Base-by-base conservation (phyloP, 2,113 vertebrate genomes). In the Typhlomys cinereus region DNA sequence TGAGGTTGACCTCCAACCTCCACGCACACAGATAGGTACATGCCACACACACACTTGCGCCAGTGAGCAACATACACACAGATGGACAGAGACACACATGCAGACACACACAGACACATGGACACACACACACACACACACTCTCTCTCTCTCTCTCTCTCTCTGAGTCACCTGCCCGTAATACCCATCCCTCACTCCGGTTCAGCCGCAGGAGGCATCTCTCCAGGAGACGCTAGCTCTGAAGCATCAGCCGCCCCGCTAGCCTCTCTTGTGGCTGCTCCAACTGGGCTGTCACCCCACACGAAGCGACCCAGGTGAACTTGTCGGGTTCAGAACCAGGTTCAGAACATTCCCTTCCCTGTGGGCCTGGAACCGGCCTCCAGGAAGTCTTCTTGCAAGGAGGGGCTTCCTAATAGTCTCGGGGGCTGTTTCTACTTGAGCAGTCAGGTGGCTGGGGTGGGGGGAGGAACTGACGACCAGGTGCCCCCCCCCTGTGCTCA, bases 151-250 rank as follows among this genome's bases (percentile, higher is more conserved):
- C n/a, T n/a, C n/a, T n/a, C n/a, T n/a, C n/a, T n/a, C n/a, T n/a
- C 44, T 5, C 34, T 2, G 9, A 29, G 27, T n/a, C 59, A 9
- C 10, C 36, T 12, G 34, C 44, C 27, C 6, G 0, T 17, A 17
- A 13, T 9, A 14, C 57, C 87, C 15, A 34, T 15, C 2, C 15
- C 48, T 5, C n/a, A 34, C 25, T 15, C 20, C 7, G 4, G n/a
- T 31, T 81, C 74, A 36, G n/a, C 41, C 62, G 1, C 15, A 86
- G 57, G 3, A 29, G 46, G 73, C 25, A 75, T 67, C 54, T 52
- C 20, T 31, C 9, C 25, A 15, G 29, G 18, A 13, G 66, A 8
- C 0, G 4, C 29, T 7, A 0, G 0, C n/a, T 34, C 5, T 4
- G 17, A 54, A 21, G 34, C 36, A 34, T 34, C 62, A 66, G 62